These are phyloP conservation scores for Muscicapa striata DNA, from an alignment of 2,797 vertebrate species.

Conservation along the genomic window DNA sequence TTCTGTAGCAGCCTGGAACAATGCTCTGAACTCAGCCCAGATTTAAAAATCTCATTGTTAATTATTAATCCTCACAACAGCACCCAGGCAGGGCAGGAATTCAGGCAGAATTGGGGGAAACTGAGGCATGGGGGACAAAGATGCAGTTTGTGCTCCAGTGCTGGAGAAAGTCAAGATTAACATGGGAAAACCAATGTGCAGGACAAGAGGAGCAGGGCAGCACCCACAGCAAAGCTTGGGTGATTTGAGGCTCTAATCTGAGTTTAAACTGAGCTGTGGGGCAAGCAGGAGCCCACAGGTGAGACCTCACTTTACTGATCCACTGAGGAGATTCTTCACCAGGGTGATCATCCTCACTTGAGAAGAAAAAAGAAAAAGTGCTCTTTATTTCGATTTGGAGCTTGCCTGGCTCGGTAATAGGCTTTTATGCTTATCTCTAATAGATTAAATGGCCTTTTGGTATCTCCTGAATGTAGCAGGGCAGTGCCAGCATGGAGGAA, in stretches of 20 bases:
- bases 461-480: neutral
- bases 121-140: neutral
- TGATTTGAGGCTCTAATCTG: fast-evolving
- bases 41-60: neutral
- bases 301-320: neutral
- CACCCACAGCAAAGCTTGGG: fast-evolving
- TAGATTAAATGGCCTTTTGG: slow-evolving; percentile 12
- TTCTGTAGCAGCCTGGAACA: neutral
- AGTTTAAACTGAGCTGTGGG: neutral
- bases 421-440: slow-evolving; percentile 14
- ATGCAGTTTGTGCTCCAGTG: fast-evolving
- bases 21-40: neutral
- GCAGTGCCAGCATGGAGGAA: neutral
- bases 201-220: neutral
- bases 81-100: neutral
- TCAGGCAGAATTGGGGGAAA: neutral
- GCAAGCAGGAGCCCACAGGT: neutral
- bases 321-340: neutral
- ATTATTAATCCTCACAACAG: slow-evolving; percentile 28
- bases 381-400: neutral
- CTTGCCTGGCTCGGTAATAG: neutral
- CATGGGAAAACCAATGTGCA: fast-evolving
- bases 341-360: neutral
- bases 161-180: neutral
- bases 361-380: neutral